Evolutionary conservation across 2,113 vertebrate genomes (phyloP).

Genomic region (Polypterus senegalus): DNA sequence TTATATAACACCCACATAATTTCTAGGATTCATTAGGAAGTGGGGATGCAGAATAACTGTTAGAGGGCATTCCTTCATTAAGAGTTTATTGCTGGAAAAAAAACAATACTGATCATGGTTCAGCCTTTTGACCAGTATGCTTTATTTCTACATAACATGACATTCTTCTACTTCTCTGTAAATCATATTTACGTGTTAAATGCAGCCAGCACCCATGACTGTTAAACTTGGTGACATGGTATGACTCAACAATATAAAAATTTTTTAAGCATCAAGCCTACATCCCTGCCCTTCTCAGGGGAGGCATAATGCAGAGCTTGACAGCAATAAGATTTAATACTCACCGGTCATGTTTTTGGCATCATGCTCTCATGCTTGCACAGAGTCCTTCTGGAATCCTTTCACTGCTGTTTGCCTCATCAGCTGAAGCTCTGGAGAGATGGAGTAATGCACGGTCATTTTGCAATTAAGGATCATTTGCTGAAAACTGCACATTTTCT

Average conservation of each 20-base stretch:
- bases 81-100: too few species aligned
- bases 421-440: conserved; percentile 18
- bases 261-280: conserved; percentile 35
- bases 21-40: too few species aligned
- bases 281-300: conserved; percentile 43
- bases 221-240: conserved; percentile 46
- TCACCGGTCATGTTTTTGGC: conserved; percentile 29
- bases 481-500: conserved; percentile 7
- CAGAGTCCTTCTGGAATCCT: conserved; percentile 13
- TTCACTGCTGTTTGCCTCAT: conserved; percentile 31
- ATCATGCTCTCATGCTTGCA: conserved; percentile 17
- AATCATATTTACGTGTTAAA: conserved; percentile 28
- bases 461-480: conserved; percentile 22
- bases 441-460: conserved; percentile 28
- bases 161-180: conserved; percentile 24
- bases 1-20: too few species aligned
- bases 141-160: too few species aligned
- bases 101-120: too few species aligned
- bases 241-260: conserved; percentile 54
- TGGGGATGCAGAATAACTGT: too few species aligned
- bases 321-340: conserved; percentile 40
- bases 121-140: too few species aligned
- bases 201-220: conserved; percentile 13
- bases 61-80: too few species aligned
- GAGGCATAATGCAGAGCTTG: conserved; percentile 37